phyloP scores from a whole-genome alignment of 1,140 invertebrate species.

The Brachystomella parvula region DNA sequence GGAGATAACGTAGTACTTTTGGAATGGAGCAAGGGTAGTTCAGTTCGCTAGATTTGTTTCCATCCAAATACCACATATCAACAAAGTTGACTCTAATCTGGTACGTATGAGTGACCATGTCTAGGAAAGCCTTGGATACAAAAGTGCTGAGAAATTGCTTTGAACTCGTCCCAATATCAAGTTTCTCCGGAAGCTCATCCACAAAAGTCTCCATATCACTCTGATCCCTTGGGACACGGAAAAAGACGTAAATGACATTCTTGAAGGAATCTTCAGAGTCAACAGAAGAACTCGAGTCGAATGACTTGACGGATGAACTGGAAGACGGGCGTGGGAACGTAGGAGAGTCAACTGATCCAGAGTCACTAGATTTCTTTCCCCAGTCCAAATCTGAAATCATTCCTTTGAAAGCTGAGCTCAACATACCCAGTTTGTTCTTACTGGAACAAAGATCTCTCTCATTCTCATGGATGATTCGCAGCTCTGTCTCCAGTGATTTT shows the following conservation, averaged over 20 bases:
- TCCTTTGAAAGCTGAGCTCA: not conserved
- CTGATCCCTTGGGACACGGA: not conserved
- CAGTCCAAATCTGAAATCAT: constrained; percentile 2
- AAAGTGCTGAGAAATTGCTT: not conserved
- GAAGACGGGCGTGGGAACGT: too few species aligned
- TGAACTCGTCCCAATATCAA: not conserved
- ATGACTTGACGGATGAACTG: not conserved
- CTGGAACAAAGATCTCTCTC: not conserved
- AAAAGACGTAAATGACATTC: constrained; percentile 2
- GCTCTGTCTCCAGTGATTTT: not conserved
- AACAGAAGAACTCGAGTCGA: not conserved
- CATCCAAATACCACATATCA: not conserved
- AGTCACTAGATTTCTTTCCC: not conserved
- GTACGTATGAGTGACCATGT: not conserved
- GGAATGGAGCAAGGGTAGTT: not conserved
- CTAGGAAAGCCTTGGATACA: not conserved
- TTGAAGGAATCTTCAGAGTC: not conserved
- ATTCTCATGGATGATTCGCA: not conserved
- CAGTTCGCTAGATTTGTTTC: not conserved
- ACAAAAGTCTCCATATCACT: not conserved
- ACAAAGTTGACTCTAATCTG: not conserved
- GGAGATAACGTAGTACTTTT: not conserved
- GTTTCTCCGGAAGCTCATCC: not conserved
- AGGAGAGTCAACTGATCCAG: too few species aligned
- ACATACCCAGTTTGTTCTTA: not conserved